Conservation (phyloP, 2,113 vertebrate genomes). For the Heliornis fulica region DNA sequence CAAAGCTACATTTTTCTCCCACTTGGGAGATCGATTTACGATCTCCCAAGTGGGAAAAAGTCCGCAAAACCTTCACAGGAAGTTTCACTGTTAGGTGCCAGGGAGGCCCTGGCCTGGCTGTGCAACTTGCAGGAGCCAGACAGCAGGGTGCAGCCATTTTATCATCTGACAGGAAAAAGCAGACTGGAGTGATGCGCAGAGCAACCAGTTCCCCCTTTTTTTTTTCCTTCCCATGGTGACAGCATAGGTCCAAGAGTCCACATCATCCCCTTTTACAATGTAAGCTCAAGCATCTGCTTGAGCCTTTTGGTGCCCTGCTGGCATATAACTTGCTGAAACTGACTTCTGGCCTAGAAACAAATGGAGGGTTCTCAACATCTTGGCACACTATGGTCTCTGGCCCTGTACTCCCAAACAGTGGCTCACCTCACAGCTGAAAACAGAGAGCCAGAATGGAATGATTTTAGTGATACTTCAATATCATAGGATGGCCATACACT, state of each 20-base stretch:
- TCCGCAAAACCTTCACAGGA: not conserved
- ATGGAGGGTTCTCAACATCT: not conserved
- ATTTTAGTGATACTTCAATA: slow-evolving; percentile 22
- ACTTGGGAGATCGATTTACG: too few species aligned
- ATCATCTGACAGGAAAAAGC: not conserved
- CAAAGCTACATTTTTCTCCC: not conserved
- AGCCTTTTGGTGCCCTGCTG: not conserved
- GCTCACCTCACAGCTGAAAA: not conserved
- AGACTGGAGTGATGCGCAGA: rapidly evolving
- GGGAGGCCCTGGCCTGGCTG: not conserved
- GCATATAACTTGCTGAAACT: not conserved
- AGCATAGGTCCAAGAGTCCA: not conserved
- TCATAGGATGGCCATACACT: not conserved
- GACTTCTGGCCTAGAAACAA: not conserved
- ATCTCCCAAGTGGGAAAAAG: not conserved
- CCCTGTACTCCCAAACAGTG: not conserved
- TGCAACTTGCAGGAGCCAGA: not conserved
- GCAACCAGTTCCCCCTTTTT: not conserved
- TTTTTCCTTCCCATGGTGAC: not conserved
- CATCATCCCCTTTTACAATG: not conserved
- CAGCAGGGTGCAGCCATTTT: not conserved
- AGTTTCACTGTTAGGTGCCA: not conserved
- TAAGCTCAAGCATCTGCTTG: not conserved
- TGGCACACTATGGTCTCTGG: not conserved
- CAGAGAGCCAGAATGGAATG: not conserved